Conservation (phyloP, 2,888 invertebrate species). For the Cephus pygmeus region DNA sequence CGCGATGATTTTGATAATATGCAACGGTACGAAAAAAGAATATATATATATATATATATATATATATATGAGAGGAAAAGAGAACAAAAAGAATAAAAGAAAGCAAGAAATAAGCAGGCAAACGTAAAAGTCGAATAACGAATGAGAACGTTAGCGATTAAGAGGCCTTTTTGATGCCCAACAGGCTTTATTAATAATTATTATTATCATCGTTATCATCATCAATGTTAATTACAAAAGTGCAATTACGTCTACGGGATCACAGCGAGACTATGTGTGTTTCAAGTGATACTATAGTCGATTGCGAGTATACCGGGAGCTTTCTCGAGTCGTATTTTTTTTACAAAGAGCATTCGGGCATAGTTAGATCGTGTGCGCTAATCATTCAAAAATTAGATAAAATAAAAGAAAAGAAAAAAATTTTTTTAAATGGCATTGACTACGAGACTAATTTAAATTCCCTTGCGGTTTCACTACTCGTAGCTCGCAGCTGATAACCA, state of each 20-base stretch:
- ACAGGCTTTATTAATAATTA: slow-evolving; percentile 19
- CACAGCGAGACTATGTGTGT: slow-evolving; percentile 48
- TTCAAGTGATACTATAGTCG: slow-evolving; percentile 36
- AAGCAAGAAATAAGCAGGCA: not conserved
- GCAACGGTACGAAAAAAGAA: not conserved
- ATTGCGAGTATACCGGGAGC: slow-evolving; percentile 23
- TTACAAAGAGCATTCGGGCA: too few species aligned
- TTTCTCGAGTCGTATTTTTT: too few species aligned
- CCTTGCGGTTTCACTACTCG: too few species aligned
- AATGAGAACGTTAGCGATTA: slow-evolving; percentile 25
- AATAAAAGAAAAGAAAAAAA: too few species aligned
- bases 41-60: not conserved
- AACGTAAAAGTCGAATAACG: slow-evolving; percentile 15
- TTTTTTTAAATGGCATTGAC: too few species aligned
- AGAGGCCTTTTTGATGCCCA: slow-evolving; percentile 40
- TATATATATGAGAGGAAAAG: not conserved
- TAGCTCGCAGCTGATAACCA: too few species aligned
- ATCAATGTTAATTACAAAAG: slow-evolving; percentile 38
- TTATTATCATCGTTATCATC: too few species aligned
- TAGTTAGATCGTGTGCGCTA: too few species aligned
- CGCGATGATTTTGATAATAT: slow-evolving; percentile 1
- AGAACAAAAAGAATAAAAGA: slow-evolving; percentile 24
- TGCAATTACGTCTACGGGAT: slow-evolving; percentile 52
- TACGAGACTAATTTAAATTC: too few species aligned
- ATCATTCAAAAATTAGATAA: too few species aligned